phyloP scores from a whole-genome alignment of 2,797 vertebrate species.

The Chlorospingus flavigularis region DNA sequence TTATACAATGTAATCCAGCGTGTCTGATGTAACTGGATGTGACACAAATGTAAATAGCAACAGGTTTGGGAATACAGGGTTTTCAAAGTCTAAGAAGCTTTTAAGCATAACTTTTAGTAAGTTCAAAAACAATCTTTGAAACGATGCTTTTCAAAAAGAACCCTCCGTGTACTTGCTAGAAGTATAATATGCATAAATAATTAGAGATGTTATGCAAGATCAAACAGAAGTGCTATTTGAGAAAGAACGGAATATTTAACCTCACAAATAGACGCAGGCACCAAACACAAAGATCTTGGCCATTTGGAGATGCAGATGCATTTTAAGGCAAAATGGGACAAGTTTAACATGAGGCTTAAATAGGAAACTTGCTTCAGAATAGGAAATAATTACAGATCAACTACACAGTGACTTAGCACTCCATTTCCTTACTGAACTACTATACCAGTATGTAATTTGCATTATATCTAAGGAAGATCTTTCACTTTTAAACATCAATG shows the following conservation, averaged over 20 bases:
- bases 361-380: background rate
- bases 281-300: background rate
- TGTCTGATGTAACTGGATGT: constrained; percentile 57
- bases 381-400: background rate
- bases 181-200: background rate
- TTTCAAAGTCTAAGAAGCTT: background rate
- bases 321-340: background rate
- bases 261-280: background rate
- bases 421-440: background rate
- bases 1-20: constrained; percentile 50
- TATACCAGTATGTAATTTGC: background rate
- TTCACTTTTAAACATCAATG: background rate
- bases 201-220: background rate
- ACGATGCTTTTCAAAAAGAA: background rate
- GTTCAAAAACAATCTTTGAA: constrained; percentile 13
- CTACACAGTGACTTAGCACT: background rate
- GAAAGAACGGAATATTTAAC: background rate
- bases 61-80: constrained; percentile 3
- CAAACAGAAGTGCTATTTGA: background rate
- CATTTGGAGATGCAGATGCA: background rate
- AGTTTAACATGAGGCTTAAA: background rate
- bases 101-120: background rate
- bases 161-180: background rate
- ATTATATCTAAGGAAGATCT: background rate
- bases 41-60: constrained; percentile 57